Conservation (phyloP, 2,888 invertebrate species). For the Tenthredo mesomela region DNA sequence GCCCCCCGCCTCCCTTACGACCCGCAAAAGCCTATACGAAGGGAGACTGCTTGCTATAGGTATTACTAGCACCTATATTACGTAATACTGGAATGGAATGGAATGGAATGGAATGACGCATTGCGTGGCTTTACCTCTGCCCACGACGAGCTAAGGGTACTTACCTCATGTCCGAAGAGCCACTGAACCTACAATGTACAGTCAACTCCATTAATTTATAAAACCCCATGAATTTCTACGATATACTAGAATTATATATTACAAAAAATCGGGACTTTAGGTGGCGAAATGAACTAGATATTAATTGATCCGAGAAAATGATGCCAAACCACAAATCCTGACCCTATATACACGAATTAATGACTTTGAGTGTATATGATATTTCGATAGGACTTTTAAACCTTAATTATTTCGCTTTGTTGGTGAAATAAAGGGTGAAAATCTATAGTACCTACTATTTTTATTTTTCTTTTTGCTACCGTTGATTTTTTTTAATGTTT, state of each 20-base stretch:
- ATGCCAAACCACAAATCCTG: background rate
- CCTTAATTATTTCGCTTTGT: background rate
- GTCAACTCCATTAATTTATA: slow-evolving; percentile 11
- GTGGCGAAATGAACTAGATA: background rate
- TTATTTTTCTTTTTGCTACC: background rate
- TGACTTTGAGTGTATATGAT: background rate
- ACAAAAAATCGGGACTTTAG: background rate
- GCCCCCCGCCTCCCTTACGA: background rate
- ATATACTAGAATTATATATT: background rate
- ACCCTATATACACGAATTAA: background rate
- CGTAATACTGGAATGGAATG: slow-evolving; percentile 38
- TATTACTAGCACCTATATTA: slow-evolving; percentile 26
- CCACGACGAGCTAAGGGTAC: slow-evolving; percentile 36
- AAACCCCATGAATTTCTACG: background rate
- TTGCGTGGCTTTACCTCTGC: slow-evolving; percentile 38
- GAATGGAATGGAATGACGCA: slow-evolving; percentile 46
- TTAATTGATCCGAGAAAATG: background rate
- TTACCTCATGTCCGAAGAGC: slow-evolving; percentile 32
- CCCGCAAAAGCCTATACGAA: slow-evolving; percentile 19
- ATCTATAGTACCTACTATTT: background rate
- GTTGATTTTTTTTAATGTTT: background rate
- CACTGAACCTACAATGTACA: slow-evolving; percentile 17
- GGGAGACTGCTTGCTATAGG: background rate
- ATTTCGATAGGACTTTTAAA: background rate
- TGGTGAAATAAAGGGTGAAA: background rate